A percentile compares a stretch with the other conserved stretches of the same genome.
Evolutionary conservation across 1,140 invertebrate genomes (phyloP).

Genomic region (Physella acuta): DNA sequence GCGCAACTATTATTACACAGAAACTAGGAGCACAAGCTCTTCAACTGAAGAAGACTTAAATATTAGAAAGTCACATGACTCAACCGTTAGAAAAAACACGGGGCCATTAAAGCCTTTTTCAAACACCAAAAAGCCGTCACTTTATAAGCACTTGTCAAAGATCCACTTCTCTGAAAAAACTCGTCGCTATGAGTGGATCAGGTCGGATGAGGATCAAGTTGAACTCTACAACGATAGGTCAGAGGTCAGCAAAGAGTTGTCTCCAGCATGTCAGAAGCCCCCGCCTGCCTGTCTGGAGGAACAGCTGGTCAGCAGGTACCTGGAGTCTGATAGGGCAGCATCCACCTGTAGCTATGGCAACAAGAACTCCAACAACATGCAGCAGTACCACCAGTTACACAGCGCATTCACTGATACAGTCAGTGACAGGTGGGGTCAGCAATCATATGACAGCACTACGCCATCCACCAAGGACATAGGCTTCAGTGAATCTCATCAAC

Average conservation of each 20-base stretch:
- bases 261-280: neutral
- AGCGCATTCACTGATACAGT: neutral
- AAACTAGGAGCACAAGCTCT: too few relatives aligned
- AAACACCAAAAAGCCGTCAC: neutral
- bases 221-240: neutral
- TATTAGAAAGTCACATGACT: too few relatives aligned
- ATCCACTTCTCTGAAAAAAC: conserved; percentile 20
- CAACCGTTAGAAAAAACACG: too few relatives aligned
- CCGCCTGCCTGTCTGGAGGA: neutral
- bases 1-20: too few relatives aligned
- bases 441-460: neutral
- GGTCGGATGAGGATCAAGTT: neutral
- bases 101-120: neutral
- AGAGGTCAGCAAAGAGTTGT: neutral
- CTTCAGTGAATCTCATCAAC: neutral
- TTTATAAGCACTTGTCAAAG: conserved; percentile 11
- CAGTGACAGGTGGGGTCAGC: too few relatives aligned
- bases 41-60: too few relatives aligned
- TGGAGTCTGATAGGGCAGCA: too few relatives aligned
- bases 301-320: neutral
- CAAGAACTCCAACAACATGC: too few relatives aligned
- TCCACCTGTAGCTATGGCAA: neutral
- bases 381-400: neutral
- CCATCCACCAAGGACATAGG: neutral
- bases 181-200: conserved; percentile 10